phyloP scores from a whole-genome alignment of 2,113 vertebrate genomes.

The Mastomys natalensis region DNA sequence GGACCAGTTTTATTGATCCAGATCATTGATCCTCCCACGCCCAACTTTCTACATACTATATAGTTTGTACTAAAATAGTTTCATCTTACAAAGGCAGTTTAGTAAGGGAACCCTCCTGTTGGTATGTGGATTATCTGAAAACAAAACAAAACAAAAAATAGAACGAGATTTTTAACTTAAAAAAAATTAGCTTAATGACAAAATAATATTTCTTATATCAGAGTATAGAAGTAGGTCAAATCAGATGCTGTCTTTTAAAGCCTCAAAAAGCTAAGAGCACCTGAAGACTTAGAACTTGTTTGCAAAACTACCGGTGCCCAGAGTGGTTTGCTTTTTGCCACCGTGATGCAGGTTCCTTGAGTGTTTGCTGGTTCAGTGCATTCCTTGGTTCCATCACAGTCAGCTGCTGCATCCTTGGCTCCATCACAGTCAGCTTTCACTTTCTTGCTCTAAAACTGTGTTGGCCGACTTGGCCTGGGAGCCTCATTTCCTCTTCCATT shows the following conservation, averaged over 20 bases:
- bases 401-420: constrained; percentile 84
- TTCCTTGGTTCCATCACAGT: constrained; percentile 87
- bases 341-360: constrained; percentile 82
- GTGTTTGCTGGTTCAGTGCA: constrained; percentile 67
- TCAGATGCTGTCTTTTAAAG: constrained; percentile 90
- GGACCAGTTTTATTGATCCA: not conserved
- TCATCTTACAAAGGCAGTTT: not conserved
- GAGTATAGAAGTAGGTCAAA: constrained; percentile 93
- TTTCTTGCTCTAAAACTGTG: constrained; percentile 91
- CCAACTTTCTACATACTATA: not conserved
- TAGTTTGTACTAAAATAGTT: not conserved
- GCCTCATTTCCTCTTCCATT: constrained; percentile 85
- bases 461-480: constrained; percentile 85
- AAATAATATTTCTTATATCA: constrained; percentile 85
- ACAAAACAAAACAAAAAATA: constrained; percentile 8
- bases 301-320: constrained; percentile 78
- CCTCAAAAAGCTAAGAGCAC: constrained; percentile 85
- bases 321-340: constrained; percentile 90
- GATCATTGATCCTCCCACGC: not conserved
- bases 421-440: constrained; percentile 91
- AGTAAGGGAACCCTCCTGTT: not conserved
- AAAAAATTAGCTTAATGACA: constrained; percentile 32
- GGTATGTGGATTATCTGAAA: not conserved
- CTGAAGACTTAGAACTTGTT: constrained; percentile 81
- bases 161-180: constrained; percentile 76